phyloP scores from a whole-genome alignment of 2,797 vertebrate species.

The Neomorphus geoffroyi region DNA sequence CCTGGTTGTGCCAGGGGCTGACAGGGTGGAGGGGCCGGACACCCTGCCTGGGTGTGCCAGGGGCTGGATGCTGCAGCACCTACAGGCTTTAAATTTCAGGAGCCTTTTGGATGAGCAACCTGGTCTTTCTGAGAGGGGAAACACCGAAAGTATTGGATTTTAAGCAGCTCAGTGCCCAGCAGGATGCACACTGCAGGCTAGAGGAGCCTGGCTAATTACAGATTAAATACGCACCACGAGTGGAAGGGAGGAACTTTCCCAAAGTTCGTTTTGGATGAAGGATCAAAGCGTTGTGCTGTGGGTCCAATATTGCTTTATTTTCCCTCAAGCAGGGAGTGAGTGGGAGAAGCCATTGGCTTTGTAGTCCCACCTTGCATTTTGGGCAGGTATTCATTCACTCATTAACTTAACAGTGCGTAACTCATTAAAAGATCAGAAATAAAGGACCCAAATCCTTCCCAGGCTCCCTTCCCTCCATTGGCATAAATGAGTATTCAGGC shows the following conservation, averaged over 20 bases:
- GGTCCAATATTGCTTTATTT: not conserved
- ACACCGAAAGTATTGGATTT: not conserved
- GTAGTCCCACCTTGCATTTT: not conserved
- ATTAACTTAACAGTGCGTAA: not conserved
- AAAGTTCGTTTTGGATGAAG: not conserved
- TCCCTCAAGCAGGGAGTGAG: not conserved
- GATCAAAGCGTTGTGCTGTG: not conserved
- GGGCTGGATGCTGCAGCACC: not conserved
- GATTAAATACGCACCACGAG: accelerated
- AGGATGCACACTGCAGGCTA: not conserved
- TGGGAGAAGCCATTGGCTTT: not conserved
- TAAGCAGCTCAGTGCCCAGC: not conserved
- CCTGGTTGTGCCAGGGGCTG: not conserved
- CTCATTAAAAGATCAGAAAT: not conserved
- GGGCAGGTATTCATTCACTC: not conserved
- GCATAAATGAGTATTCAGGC: slow-evolving; percentile 61
- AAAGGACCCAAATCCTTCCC: not conserved
- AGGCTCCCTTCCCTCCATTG: not conserved
- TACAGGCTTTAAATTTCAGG: not conserved
- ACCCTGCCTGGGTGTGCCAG: accelerated
- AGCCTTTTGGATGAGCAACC: not conserved
- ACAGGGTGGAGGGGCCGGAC: too few species aligned
- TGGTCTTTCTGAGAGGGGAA: not conserved
- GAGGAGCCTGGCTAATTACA: not conserved
- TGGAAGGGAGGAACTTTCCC: not conserved